Evolutionary conservation across 2,113 vertebrate genomes (phyloP).

Genomic region (Pseudorhombus dupliciocellatus): DNA sequence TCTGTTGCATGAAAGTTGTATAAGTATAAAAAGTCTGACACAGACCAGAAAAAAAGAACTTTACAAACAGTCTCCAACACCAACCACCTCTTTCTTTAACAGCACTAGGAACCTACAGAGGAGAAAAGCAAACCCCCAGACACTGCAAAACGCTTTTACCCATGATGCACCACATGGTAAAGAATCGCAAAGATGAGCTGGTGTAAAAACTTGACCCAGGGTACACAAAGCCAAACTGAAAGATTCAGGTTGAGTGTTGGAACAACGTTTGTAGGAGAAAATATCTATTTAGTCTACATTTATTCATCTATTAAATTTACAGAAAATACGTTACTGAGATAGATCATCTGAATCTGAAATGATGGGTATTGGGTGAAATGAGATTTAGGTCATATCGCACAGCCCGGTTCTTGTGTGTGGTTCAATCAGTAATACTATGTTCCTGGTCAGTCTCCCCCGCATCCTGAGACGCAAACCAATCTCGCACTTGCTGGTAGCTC

Average conservation of each 20-base stretch:
- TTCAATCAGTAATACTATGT: conserved; percentile 56
- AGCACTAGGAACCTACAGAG: not conserved
- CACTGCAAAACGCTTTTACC: not conserved
- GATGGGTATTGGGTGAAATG: not conserved
- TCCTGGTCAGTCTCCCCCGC: conserved; percentile 77
- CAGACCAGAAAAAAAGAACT: conserved; percentile 8
- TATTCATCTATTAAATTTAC: not conserved
- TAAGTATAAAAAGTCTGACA: not conserved
- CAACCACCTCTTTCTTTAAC: not conserved
- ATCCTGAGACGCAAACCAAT: conserved; percentile 86
- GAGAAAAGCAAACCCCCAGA: not conserved
- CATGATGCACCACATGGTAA: not conserved
- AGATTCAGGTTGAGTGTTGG: not conserved
- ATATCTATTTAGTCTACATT: not conserved
- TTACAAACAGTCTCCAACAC: not conserved
- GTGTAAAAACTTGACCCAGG: not conserved
- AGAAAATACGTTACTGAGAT: not conserved
- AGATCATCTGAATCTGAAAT: not conserved
- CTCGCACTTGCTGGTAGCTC: conserved; percentile 86
- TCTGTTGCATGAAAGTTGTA: not conserved
- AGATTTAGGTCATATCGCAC: conserved; percentile 4
- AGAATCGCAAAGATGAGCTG: not conserved
- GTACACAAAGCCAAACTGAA: not conserved
- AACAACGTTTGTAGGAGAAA: not conserved
- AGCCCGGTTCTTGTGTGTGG: conserved; percentile 13